A percentile compares a stretch with the other conserved stretches of the same genome.
These are phyloP conservation scores for Eucidaris tribuloides DNA, from an alignment of 35 echinoderm and acorn worm species.

Conservation along the genomic window DNA sequence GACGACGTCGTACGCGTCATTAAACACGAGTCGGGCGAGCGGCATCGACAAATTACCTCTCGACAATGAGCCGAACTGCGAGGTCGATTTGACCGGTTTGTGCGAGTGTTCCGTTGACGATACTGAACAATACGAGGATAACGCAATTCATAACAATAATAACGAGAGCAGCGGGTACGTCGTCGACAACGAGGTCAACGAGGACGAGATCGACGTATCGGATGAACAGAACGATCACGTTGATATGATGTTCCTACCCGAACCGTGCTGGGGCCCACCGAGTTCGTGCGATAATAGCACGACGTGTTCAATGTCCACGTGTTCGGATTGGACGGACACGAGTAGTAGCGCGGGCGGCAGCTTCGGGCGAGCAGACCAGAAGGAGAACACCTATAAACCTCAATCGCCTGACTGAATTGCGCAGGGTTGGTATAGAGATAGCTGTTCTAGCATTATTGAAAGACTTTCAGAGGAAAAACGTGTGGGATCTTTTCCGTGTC, in stretches of 20 bases:
- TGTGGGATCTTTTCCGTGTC: too few species aligned
- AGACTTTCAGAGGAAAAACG: too few species aligned
- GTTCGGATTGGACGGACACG: slow-evolving; percentile 77
- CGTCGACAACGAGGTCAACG: not conserved
- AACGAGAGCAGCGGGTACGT: not conserved
- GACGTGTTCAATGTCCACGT: slow-evolving; percentile 85
- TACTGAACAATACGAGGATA: not conserved
- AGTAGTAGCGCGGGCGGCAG: slow-evolving; percentile 81
- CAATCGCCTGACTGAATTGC: too few species aligned
- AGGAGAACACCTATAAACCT: slow-evolving; percentile 31
- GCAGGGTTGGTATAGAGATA: too few species aligned
- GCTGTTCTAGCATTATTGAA: too few species aligned
- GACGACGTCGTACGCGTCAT: not conserved
- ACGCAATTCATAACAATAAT: not conserved
- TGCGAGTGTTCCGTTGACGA: too few species aligned
- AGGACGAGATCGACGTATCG: not conserved
- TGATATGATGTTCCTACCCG: not conserved
- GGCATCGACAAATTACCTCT: slow-evolving; percentile 9
- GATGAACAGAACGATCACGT: not conserved
- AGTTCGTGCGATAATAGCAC: slow-evolving; percentile 35
- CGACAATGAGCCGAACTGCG: not conserved
- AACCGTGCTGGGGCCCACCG: not conserved
- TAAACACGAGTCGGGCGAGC: slow-evolving; percentile 1
- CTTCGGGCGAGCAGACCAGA: slow-evolving; percentile 76
- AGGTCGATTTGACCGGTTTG: not conserved